phyloP scores from a whole-genome alignment of 2,888 invertebrate genomes.

The Platynereis dumerilii region DNA sequence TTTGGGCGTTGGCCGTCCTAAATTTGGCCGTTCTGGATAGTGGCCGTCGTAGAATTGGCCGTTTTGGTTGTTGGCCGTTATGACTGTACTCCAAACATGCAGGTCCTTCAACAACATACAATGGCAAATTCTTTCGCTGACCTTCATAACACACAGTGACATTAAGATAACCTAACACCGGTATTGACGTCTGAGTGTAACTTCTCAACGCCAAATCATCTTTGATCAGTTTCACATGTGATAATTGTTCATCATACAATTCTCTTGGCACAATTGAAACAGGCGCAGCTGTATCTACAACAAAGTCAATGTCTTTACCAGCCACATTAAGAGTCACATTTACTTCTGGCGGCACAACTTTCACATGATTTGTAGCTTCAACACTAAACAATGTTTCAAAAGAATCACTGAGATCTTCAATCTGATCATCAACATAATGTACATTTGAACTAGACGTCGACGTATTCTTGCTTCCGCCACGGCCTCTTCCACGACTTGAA shows the following conservation, averaged over 20 bases:
- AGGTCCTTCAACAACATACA: too few relatives aligned
- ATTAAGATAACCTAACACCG: background rate
- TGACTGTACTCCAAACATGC: too few relatives aligned
- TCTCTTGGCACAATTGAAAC: background rate
- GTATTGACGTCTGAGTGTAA: background rate
- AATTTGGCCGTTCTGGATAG: too few relatives aligned
- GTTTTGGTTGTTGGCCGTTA: too few relatives aligned
- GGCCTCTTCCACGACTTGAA: conserved; percentile 1
- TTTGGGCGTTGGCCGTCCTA: too few relatives aligned
- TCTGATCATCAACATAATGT: background rate
- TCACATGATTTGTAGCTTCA: background rate
- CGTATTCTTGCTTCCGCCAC: background rate
- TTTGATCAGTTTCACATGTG: background rate
- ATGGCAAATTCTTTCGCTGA: too few relatives aligned
- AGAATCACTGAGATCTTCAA: background rate
- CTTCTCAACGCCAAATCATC: background rate
- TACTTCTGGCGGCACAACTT: background rate
- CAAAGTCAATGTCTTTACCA: background rate
- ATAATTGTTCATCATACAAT: background rate
- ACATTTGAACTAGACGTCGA: background rate
- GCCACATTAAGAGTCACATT: background rate
- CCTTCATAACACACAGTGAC: background rate
- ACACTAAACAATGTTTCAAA: background rate
- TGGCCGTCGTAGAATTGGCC: too few relatives aligned
- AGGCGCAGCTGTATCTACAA: conserved; percentile 4